Evolutionary conservation across 1,140 invertebrate genomes (phyloP), one percentile per base, ranked within the genome.

Genomic region (Pomacea maculata): DNA sequence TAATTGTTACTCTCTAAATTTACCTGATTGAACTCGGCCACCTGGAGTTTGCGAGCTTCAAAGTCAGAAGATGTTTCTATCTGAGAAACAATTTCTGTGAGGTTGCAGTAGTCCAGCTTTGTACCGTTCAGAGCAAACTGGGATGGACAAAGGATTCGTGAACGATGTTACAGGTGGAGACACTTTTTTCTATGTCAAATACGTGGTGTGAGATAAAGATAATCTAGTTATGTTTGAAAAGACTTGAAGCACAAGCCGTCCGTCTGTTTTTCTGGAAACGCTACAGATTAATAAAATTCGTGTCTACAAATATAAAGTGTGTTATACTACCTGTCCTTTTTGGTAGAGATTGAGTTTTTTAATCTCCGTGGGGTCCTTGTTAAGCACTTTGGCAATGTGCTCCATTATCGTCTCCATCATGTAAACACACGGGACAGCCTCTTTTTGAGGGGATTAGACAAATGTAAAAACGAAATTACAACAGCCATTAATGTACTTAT

Each of bases 401-500:
- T 97, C 96, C 93, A 97, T 95, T 12, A 97, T 94, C 68, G 92
- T 93, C 90, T 97, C 96, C 25, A 94, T 94, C 9, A 90, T 84
- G 77, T 87, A 88, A 19, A 89, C 86, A 10, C 83, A 84, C 21
- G 86, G 86, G 29, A 84, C 83, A 73, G 85, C 86, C 17, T 85
- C 89, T 88, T 45, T 55, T 61, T 61, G 15, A 61, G 57, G 34
- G 34, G 1, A 61, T 61, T 61, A 17, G 25, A 61, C 4, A 61
- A 61, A 61, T 17, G 3, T 2, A 45, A 45, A 45, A 45, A 45
- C 34, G 6, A 45, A 45, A 45, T 45, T 45, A 45, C 34, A 45
- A 45, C 1, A 45, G 6, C 34, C 3, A 45, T 45, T 4, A 45
- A 1, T 6, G 34, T 45, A 45, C 34, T 45, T 4, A 45, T 45